Evolutionary conservation across 2,888 invertebrate species (phyloP), one percentile per base, ranked within the genome.

Genomic region (Tinea pellionella): DNA sequence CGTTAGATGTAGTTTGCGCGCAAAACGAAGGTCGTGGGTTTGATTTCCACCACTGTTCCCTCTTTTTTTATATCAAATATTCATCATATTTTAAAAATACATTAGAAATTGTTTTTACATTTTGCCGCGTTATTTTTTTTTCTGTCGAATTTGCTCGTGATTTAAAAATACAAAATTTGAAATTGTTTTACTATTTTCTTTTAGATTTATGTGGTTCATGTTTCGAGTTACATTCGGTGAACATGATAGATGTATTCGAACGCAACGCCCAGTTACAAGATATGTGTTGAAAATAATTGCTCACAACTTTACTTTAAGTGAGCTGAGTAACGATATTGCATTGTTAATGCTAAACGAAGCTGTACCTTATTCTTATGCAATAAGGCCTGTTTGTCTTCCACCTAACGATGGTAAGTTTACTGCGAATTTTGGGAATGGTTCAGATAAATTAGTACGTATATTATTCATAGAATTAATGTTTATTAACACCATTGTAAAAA

Each of bases 121-220:
- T n/a, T n/a, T n/a, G n/a, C n/a, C n/a, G n/a, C n/a, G n/a, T n/a
- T n/a, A n/a, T n/a, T n/a, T n/a, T n/a, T n/a, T n/a, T n/a, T n/a
- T n/a, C n/a, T n/a, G n/a, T n/a, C n/a, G n/a, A n/a, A n/a, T n/a
- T n/a, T n/a, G n/a, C n/a, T n/a, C n/a, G n/a, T n/a, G n/a, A n/a
- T n/a, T n/a, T n/a, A n/a, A n/a, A n/a, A n/a, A n/a, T n/a, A n/a
- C n/a, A n/a, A n/a, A n/a, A n/a, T n/a, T n/a, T n/a, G n/a, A n/a
- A n/a, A n/a, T n/a, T n/a, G n/a, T n/a, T n/a, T n/a, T 24, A 6
- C 24, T 24, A 24, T 24, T 3, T 24, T 2, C 24, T 61, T 9
- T 42, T 79, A 94, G 94, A 60, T 95, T 95, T 77, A 93, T 95
- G 93, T 95, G 95, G 95, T 95, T 94, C 79, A 91, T 95, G 92